These are phyloP conservation scores for Chelonus formosanus DNA, from an alignment of 2,888 invertebrate species.

Conservation along the genomic window DNA sequence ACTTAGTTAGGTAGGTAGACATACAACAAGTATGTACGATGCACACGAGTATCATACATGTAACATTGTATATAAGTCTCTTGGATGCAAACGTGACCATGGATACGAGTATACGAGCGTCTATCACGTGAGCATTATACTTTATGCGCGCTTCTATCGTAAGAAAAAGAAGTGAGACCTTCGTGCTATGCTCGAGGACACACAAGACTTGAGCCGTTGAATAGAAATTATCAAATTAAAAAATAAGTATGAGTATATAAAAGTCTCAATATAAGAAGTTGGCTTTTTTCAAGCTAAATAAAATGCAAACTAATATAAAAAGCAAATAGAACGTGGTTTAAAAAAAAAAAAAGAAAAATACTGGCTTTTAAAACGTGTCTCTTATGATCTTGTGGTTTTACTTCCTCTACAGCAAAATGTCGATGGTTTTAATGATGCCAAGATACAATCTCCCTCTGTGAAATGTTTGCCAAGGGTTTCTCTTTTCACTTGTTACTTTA, in stretches of 20 bases:
- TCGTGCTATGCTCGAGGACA: slow-evolving; percentile 28
- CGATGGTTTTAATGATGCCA: too few species aligned
- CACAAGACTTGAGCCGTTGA: neutral
- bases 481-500: neutral
- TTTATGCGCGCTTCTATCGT: slow-evolving; percentile 7
- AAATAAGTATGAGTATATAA: too few species aligned
- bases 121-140: slow-evolving; percentile 27
- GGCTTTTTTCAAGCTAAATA: too few species aligned
- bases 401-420: too few species aligned
- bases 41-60: neutral
- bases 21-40: slow-evolving; percentile 3
- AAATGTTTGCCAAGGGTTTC: neutral
- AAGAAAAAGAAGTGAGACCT: slow-evolving; percentile 14
- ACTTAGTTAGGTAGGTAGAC: slow-evolving; percentile 10
- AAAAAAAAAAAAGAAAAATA: too few species aligned
- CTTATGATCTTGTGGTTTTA: slow-evolving; percentile 3
- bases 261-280: too few species aligned
- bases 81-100: slow-evolving; percentile 32
- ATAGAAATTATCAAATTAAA: too few species aligned
- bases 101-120: slow-evolving; percentile 24
- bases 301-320: too few species aligned
- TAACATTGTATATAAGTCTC: neutral
- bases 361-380: neutral
- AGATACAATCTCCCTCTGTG: neutral
- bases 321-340: too few species aligned